Evolutionary conservation across 2,113 vertebrate species (phyloP).

Genomic region (Neolamprologus hecqui): DNA sequence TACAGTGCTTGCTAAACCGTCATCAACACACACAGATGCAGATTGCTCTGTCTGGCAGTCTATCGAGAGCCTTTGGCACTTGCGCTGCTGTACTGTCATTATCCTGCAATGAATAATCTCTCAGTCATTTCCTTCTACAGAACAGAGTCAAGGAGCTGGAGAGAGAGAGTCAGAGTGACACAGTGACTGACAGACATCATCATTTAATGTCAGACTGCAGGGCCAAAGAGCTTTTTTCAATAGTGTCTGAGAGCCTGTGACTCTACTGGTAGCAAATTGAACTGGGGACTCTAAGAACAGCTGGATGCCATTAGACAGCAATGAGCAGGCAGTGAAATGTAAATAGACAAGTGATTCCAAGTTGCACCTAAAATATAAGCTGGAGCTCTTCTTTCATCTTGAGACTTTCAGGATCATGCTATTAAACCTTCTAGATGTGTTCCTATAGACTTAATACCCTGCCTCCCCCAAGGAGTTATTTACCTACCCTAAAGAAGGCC

Average conservation of each 20-base stretch:
- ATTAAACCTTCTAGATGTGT: not conserved
- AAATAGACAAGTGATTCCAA: not conserved
- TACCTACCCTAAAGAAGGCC: not conserved
- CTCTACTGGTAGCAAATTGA: not conserved
- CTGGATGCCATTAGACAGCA: not conserved
- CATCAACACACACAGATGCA: not conserved
- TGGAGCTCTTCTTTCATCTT: not conserved
- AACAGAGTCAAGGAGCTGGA: conserved; percentile 8
- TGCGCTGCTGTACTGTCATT: conserved; percentile 17
- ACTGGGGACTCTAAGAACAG: not conserved
- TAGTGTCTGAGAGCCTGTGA: conserved; percentile 12
- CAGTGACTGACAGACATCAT: not conserved
- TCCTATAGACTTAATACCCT: not conserved
- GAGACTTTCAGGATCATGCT: not conserved
- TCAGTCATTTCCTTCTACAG: conserved; percentile 9
- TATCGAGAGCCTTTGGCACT: conserved; percentile 37
- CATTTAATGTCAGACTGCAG: conserved; percentile 7
- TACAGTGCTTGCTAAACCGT: conserved; percentile 22
- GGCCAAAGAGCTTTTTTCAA: conserved; percentile 4
- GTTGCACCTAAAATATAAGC: not conserved
- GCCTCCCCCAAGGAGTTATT: no score
- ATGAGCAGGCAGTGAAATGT: not conserved
- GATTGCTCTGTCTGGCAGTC: conserved; percentile 31
- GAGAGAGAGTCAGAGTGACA: not conserved
- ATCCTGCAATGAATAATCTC: conserved; percentile 44